Evolutionary conservation across 2,888 invertebrate genomes (phyloP).

Genomic region (Schizaphis graminum): DNA sequence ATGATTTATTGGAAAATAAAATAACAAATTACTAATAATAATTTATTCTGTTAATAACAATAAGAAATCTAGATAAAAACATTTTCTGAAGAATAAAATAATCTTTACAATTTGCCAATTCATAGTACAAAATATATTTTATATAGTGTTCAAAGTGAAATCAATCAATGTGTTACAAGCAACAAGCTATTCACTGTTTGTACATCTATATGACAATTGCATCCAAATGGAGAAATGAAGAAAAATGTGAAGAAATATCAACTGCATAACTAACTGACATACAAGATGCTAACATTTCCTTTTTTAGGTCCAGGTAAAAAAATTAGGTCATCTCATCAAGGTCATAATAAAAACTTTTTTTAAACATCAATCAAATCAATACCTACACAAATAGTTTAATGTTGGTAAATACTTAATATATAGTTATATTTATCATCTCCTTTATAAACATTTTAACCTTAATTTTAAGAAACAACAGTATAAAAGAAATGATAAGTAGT

Average conservation of each 20-base stretch:
- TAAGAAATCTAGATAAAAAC: background rate
- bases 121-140: background rate
- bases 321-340: conserved; percentile 58
- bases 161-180: background rate
- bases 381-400: background rate
- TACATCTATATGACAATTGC: conserved; percentile 18
- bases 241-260: conserved; percentile 32
- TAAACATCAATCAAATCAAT: conserved; percentile 21
- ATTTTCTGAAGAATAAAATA: background rate
- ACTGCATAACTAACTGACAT: conserved; percentile 36
- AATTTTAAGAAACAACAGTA: conserved; percentile 8
- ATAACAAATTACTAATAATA: background rate
- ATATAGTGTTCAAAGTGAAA: background rate
- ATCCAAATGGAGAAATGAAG: conserved; percentile 25
- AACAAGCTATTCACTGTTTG: background rate
- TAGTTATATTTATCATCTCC: background rate
- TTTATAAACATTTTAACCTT: background rate
- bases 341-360: conserved; percentile 47
- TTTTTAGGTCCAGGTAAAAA: conserved; percentile 59
- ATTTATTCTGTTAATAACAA: background rate
- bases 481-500: conserved; percentile 13
- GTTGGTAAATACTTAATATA: conserved; percentile 20
- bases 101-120: background rate
- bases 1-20: background rate
- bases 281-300: conserved; percentile 54